A percentile compares a stretch with the other conserved stretches of the same genome.
phyloP scores from a whole-genome alignment of 2,888 invertebrate species.

The Timema podura region DNA sequence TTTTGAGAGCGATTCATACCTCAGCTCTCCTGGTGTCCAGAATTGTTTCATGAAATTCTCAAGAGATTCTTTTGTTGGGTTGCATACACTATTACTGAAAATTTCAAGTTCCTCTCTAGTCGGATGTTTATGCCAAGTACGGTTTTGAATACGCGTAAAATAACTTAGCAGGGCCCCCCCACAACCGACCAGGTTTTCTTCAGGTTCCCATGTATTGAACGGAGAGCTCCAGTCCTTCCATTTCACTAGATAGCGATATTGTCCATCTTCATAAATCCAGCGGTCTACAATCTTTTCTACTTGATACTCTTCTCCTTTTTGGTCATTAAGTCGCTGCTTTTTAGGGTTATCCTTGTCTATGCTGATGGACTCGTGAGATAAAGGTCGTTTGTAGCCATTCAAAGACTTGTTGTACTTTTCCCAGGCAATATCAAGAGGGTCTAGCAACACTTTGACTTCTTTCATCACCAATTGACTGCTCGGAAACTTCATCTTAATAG shows the following conservation, averaged over 20 bases:
- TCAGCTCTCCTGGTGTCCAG: conserved; percentile 12
- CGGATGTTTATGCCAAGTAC: too few relatives aligned
- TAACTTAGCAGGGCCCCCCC: conserved; percentile 45
- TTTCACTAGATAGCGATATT: conserved; percentile 66
- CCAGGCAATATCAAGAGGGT: too few relatives aligned
- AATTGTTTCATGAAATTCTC: conserved; percentile 46
- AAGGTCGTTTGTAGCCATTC: too few relatives aligned
- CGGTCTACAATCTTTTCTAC: conserved; percentile 73
- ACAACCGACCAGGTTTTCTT: conserved; percentile 68
- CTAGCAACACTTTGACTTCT: too few relatives aligned
- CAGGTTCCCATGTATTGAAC: conserved; percentile 84
- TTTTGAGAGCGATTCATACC: conserved; percentile 9
- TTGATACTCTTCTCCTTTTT: conserved; percentile 49
- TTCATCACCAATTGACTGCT: too few relatives aligned
- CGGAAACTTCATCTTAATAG: too few relatives aligned
- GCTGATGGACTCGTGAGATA: too few relatives aligned
- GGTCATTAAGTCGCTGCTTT: too few relatives aligned
- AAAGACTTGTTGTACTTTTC: too few relatives aligned
- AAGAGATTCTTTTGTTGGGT: conserved; percentile 41
- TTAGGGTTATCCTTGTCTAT: too few relatives aligned
- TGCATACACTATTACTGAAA: too few relatives aligned
- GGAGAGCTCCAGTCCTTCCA: conserved; percentile 75
- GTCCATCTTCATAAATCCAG: conserved; percentile 44
- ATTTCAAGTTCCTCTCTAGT: too few relatives aligned
- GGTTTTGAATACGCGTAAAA: neutral